Conservation (phyloP, 2,797 vertebrate genomes). For the Echeneis naucrates region DNA sequence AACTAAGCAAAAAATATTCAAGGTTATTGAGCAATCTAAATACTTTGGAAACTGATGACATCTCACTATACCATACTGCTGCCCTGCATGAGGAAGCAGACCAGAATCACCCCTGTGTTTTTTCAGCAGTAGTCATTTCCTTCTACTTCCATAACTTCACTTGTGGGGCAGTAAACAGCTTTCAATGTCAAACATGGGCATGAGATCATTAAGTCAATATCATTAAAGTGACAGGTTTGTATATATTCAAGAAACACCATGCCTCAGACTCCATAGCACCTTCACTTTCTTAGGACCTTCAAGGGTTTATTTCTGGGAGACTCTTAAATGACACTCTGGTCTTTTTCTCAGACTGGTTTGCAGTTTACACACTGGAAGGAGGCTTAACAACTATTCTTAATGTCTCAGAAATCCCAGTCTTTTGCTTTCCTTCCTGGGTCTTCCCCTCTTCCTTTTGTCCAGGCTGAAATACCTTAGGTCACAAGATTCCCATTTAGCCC, state of each 20-base stretch:
- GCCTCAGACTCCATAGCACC: neutral
- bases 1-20: constrained; percentile 22
- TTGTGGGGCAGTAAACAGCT: neutral
- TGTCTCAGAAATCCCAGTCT: neutral
- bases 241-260: no score
- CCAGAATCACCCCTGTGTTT: constrained; percentile 7
- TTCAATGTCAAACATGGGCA: neutral
- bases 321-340: neutral
- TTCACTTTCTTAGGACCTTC: neutral
- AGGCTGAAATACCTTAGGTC: constrained; percentile 75
- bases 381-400: neutral
- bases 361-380: neutral
- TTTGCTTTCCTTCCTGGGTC: constrained; percentile 13
- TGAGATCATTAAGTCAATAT: neutral
- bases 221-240: neutral
- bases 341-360: neutral
- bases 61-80: constrained; percentile 39
- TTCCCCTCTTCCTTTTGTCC: constrained; percentile 15
- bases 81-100: constrained; percentile 46
- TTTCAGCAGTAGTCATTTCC: constrained; percentile 35
- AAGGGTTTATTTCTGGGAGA: neutral
- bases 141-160: constrained; percentile 30
- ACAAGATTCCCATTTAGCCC: constrained; percentile 78
- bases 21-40: constrained; percentile 33
- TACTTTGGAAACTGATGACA: constrained; percentile 42